Percentiles rank a stretch among this genome's conserved stretches.
Evolutionary conservation across 2,797 vertebrate species (phyloP).

Genomic region (Chiropotes sagulatus): DNA sequence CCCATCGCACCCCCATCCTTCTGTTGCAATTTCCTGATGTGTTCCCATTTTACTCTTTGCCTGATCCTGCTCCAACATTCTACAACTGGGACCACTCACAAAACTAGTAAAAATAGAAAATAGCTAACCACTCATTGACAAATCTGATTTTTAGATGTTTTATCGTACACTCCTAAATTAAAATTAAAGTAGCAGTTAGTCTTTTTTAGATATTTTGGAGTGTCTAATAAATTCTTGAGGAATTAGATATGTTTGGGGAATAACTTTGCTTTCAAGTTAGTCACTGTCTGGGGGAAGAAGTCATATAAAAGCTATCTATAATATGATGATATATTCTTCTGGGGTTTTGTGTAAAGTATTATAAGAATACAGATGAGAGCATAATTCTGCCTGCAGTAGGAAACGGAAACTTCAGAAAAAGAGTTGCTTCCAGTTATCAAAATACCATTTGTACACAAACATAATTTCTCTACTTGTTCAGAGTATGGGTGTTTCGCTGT

Average conservation of each 20-base stretch:
- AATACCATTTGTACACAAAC: not conserved
- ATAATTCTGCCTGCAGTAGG: not conserved
- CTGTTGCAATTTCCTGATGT: not conserved
- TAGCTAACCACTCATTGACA: not conserved
- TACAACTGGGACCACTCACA: not conserved
- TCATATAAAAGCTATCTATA: not conserved
- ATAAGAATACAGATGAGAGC: not conserved
- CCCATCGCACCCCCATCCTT: accelerated
- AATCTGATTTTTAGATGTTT: not conserved
- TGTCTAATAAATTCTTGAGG: not conserved
- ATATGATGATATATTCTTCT: not conserved
- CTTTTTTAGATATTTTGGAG: not conserved
- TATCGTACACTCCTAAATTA: not conserved
- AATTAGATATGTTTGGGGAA: not conserved
- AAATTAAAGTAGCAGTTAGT: not conserved
- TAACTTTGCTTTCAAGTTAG: not conserved
- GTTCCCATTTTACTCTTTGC: not conserved
- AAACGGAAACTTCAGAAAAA: not conserved
- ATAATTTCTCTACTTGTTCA: not conserved
- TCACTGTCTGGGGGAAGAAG: not conserved
- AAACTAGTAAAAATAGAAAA: not conserved
- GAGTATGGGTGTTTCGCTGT: not conserved
- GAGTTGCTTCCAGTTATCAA: not conserved
- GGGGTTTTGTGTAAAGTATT: not conserved
- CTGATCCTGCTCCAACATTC: not conserved